A percentile compares a stretch with the other conserved stretches of the same genome.
phyloP scores from a whole-genome alignment of 2,113 vertebrate genomes.

The Naja naja region DNA sequence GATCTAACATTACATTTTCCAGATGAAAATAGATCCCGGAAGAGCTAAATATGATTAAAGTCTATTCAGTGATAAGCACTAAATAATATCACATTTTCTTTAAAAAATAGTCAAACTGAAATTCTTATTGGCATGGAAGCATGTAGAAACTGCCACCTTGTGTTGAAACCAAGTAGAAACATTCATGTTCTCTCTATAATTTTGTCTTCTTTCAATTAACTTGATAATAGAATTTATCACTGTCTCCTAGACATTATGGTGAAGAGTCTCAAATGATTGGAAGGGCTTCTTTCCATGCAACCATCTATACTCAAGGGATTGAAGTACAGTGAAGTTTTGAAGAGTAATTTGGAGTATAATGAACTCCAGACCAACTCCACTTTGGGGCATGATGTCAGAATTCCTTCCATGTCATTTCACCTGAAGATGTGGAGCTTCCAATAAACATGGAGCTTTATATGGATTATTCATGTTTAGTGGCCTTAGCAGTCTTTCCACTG shows the following conservation, averaged over 20 bases:
- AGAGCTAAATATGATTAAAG: not conserved
- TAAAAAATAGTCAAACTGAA: not conserved
- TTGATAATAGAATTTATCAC: not conserved
- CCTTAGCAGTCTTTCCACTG: not conserved
- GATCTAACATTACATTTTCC: not conserved
- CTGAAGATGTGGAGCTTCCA: not conserved
- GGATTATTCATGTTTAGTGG: not conserved
- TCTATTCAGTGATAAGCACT: not conserved
- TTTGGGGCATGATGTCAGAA: not conserved
- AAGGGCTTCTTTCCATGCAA: not conserved
- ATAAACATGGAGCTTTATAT: not conserved
- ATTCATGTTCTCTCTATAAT: not conserved
- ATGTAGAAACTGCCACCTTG: conserved; percentile 21
- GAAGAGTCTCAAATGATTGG: not conserved
- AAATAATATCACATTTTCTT: not conserved
- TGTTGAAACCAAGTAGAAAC: not conserved
- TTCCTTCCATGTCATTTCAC: not conserved
- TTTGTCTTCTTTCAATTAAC: not conserved
- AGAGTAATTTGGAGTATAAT: not conserved
- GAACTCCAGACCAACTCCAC: not conserved
- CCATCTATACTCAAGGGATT: not conserved
- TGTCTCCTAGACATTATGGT: not conserved
- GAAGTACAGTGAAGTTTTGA: not conserved
- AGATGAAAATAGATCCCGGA: not conserved
- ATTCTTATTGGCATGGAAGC: not conserved